Evolutionary conservation across 2,888 invertebrate species (phyloP).

Genomic region (Alloplasta piceator): DNA sequence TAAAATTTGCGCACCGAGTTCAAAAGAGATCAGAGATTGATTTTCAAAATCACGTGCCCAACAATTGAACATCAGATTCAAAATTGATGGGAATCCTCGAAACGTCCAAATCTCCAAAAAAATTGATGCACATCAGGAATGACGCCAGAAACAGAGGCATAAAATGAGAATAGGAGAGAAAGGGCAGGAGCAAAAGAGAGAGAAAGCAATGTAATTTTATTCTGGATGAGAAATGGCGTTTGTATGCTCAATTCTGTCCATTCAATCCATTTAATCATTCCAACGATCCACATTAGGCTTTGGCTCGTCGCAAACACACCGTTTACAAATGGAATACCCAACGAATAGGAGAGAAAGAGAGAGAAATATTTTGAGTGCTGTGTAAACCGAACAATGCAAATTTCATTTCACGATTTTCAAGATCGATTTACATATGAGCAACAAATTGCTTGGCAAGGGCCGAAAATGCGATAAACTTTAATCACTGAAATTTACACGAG

Average conservation of each 20-base stretch:
- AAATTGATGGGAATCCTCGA: slow-evolving; percentile 28
- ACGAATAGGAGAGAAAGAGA: slow-evolving; percentile 1
- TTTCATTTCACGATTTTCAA: slow-evolving; percentile 27
- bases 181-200: background rate
- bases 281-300: slow-evolving; percentile 1
- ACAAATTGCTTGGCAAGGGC: background rate
- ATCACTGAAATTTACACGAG: background rate
- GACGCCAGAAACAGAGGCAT: slow-evolving; percentile 18
- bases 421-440: slow-evolving; percentile 39
- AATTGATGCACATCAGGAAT: background rate
- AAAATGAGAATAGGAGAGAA: background rate
- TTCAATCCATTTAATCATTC: background rate
- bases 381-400: background rate
- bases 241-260: background rate
- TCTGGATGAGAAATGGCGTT: background rate
- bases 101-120: slow-evolving; percentile 26
- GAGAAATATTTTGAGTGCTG: background rate
- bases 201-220: slow-evolving; percentile 3
- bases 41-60: too few relatives aligned
- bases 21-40: too few relatives aligned
- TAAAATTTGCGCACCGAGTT: too few relatives aligned
- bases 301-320: background rate
- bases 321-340: background rate
- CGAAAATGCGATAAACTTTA: background rate
- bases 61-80: slow-evolving; percentile 4